Evolutionary conservation across 2,797 vertebrate species (phyloP).

Genomic region (Tenualosa thibaudeaui): DNA sequence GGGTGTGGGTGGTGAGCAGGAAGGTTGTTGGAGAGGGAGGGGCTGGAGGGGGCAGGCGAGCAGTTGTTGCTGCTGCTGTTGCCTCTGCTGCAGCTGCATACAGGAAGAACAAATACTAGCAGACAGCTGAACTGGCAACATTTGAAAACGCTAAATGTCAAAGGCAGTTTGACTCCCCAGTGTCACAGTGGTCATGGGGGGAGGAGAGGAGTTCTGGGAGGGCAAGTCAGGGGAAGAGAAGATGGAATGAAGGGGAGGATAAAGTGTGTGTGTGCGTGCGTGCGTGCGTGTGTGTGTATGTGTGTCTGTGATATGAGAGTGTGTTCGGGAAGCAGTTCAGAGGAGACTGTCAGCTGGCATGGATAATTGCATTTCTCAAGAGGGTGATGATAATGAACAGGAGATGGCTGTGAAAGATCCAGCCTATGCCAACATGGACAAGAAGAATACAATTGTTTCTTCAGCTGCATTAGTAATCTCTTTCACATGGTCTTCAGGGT

Average conservation of each 20-base stretch:
- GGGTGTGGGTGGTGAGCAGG: background rate
- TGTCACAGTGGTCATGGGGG: conserved; percentile 27
- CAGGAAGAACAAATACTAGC: conserved; percentile 39
- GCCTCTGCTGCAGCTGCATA: conserved; percentile 1
- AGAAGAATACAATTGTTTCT: background rate
- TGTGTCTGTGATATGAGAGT: background rate
- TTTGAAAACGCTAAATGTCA: conserved; percentile 55
- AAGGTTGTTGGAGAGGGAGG: background rate
- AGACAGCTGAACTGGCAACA: conserved; percentile 52
- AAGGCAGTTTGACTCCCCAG: conserved; percentile 34
- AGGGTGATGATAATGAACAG: conserved; percentile 3
- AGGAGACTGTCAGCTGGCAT: conserved; percentile 6
- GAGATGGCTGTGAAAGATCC: background rate
- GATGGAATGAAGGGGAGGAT: background rate
- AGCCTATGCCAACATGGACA: background rate
- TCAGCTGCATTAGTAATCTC: background rate
- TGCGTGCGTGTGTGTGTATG: background rate
- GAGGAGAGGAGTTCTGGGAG: background rate
- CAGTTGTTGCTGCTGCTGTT: background rate
- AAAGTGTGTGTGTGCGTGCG: background rate
- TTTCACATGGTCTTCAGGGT: background rate
- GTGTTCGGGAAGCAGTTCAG: background rate
- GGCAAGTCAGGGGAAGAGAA: background rate
- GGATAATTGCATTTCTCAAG: conserved; percentile 8
- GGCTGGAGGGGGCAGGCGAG: background rate